Conservation (phyloP, 2,797 vertebrate genomes). For the Enteromius afrohamiltoni region DNA sequence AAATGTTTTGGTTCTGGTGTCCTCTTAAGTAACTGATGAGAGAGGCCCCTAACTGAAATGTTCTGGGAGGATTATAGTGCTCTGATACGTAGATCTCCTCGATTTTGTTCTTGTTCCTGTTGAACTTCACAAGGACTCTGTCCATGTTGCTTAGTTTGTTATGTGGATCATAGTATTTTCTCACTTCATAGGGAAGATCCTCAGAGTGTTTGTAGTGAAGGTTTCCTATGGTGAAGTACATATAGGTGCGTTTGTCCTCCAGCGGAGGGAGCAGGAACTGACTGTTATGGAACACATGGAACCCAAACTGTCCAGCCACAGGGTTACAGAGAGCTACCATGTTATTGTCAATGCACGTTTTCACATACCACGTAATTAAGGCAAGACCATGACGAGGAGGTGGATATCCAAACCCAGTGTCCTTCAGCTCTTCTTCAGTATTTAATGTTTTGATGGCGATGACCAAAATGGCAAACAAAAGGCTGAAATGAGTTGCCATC, state of each 20-base stretch:
- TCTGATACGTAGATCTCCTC: constrained; percentile 70
- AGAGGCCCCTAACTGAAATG: constrained; percentile 64
- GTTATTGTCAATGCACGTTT: constrained; percentile 75
- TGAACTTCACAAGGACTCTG: constrained; percentile 73
- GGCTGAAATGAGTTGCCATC: constrained; percentile 9
- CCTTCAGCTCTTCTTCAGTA: constrained; percentile 65
- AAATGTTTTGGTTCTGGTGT: neutral
- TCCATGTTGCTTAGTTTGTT: constrained; percentile 72
- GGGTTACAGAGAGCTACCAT: constrained; percentile 72
- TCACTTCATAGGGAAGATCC: constrained; percentile 71
- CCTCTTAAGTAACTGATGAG: constrained; percentile 68
- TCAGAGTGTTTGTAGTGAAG: constrained; percentile 64
- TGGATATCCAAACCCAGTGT: constrained; percentile 70
- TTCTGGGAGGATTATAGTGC: constrained; percentile 69
- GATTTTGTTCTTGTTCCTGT: constrained; percentile 68
- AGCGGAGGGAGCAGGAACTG: constrained; percentile 68
- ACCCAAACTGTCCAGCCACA: constrained; percentile 63
- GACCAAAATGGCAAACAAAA: constrained; percentile 39
- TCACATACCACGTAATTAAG: constrained; percentile 73
- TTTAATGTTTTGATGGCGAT: constrained; percentile 63
- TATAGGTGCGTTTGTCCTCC: constrained; percentile 57
- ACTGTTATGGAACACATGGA: constrained; percentile 67
- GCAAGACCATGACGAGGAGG: constrained; percentile 72
- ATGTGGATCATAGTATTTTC: constrained; percentile 66
- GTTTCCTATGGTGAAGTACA: constrained; percentile 74